Evolutionary conservation across 2,113 vertebrate species (phyloP), one percentile per base, ranked within the genome.

Genomic region (Phalacrocorax brasilianus): DNA sequence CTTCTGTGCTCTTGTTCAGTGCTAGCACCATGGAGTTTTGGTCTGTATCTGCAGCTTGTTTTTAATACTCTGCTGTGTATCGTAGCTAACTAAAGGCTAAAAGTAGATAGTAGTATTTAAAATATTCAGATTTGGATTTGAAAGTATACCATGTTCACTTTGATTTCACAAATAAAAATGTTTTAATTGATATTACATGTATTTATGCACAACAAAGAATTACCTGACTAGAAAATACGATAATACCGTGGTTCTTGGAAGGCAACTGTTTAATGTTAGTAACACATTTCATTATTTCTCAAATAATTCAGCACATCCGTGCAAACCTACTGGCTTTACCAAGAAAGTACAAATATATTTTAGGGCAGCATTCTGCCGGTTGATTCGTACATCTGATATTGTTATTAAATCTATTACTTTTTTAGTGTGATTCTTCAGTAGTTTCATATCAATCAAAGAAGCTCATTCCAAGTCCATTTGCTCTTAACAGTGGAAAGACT

Each of bases 331-430:
- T 63, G 70, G 49, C 40, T 96, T 92, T 93, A 77, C 86, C 77
- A 88, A 92, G 28, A n/a, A 81, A 56, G 22, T 62, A 76, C 50
- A 91, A 66, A 71, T 85, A 62, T 33, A 67, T 73, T 82, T 87
- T 79, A 91, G 68, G 53, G 55, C 47, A 83, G 62, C 20, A 50
- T 93, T 94, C 67, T 58, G 28, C 74, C 5, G 6, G 21, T 58
- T 83, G 66, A 73, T 95, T 45, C 91, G 18, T 85, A 52, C 9
- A 40, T 59, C 62, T 83, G 74, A 83, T 95, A 85, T 59, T 91
- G 63, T 93, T 95, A 85, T 91, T 89, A 85, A 89, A 70, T 80
- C 28, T 66, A 52, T 62, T 63, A n/a, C 24, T 58, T 93, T 91
- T 91, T 62, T 66, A 59, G 27, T 24, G 22, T 89, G 26, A 74